Evolutionary conservation across 2,113 vertebrate species (phyloP).

Genomic region (Petrocephalus microphthalmus): DNA sequence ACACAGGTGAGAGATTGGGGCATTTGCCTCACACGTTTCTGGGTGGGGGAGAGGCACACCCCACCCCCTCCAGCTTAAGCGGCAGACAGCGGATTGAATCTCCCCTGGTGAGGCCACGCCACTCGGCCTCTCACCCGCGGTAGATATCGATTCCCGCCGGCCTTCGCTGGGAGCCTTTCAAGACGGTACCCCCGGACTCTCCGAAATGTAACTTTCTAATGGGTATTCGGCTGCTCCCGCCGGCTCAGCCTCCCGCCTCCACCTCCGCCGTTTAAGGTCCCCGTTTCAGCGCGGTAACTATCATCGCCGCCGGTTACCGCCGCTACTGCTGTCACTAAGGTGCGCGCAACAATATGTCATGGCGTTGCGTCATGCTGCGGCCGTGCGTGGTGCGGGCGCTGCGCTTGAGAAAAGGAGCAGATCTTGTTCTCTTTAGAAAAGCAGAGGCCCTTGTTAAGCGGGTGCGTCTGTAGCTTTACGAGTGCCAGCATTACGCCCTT

Average conservation of each 20-base stretch:
- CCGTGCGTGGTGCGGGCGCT: background rate
- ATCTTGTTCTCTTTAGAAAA: background rate
- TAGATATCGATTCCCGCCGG: background rate
- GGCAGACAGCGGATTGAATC: background rate
- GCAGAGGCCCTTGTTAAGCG: background rate
- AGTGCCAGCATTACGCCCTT: background rate
- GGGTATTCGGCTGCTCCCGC: background rate
- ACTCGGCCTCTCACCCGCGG: background rate
- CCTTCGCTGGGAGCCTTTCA: background rate
- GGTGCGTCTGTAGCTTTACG: background rate
- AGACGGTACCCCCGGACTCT: background rate
- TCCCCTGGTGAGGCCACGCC: background rate
- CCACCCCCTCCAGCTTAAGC: background rate
- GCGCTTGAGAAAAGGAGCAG: constrained; percentile 8
- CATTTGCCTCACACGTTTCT: no score
- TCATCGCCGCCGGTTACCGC: background rate
- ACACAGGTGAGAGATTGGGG: no score
- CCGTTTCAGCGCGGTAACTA: background rate
- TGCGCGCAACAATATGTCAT: constrained; percentile 23
- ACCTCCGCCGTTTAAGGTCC: background rate
- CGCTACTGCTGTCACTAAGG: constrained; percentile 16
- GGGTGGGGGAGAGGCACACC: background rate
- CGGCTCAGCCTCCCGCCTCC: background rate
- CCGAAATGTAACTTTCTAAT: background rate
- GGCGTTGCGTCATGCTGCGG: constrained; percentile 27